phyloP scores from a whole-genome alignment of 2,113 vertebrate species.

The Bubo bubo region DNA sequence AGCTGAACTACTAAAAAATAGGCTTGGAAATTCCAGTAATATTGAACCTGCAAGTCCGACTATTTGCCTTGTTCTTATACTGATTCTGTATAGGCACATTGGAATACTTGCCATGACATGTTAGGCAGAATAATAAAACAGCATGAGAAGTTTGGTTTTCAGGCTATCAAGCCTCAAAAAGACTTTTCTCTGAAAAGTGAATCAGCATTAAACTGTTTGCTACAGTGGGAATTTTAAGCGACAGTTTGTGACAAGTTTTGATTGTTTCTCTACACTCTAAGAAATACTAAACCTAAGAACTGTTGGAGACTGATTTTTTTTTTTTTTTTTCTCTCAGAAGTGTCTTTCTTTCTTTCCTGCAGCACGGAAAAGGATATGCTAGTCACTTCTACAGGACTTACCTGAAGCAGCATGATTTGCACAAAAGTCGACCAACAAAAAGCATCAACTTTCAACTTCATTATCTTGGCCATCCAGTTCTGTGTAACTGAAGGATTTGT shows the following conservation, averaged over 20 bases:
- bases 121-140: constrained; percentile 11
- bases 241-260: constrained; percentile 6
- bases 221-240: background rate
- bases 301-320: constrained; percentile 7
- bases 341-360: constrained; percentile 80
- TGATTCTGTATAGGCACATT: background rate
- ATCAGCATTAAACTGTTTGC: background rate
- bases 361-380: constrained; percentile 99
- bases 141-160: constrained; percentile 1
- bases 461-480: constrained; percentile 89
- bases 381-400: constrained; percentile 94
- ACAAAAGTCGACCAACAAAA: constrained; percentile 90
- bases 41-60: background rate
- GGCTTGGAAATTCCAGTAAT: background rate
- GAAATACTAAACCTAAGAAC: constrained; percentile 29
- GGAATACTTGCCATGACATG: background rate
- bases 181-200: background rate
- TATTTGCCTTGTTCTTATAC: background rate
- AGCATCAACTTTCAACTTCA: constrained; percentile 90
- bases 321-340: constrained; percentile 62
- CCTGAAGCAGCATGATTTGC: constrained; percentile 98
- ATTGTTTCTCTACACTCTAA: constrained; percentile 15
- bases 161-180: background rate
- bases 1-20: background rate
- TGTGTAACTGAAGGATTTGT: constrained; percentile 81